These are phyloP conservation scores for Lethocerus indicus DNA, from an alignment of 1,140 invertebrate genomes.

Conservation along the genomic window DNA sequence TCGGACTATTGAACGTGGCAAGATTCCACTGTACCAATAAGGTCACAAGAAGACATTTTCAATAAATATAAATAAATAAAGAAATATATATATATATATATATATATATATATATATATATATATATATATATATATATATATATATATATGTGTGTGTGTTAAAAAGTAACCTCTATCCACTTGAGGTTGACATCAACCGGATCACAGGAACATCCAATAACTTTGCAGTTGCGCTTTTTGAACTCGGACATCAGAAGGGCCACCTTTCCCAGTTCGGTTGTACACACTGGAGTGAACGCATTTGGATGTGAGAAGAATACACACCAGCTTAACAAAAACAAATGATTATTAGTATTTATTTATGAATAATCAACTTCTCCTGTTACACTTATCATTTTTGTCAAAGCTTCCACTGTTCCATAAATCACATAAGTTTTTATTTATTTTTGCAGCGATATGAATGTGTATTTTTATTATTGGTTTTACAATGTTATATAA, in stretches of 20 bases:
- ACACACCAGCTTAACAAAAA: conserved; percentile 55
- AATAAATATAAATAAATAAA: background rate
- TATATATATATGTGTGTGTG: conserved; percentile 4
- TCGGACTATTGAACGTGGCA: too few species aligned
- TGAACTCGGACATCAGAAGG: conserved; percentile 54
- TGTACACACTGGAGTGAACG: conserved; percentile 89
- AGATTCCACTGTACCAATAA: too few species aligned
- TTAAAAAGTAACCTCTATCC: conserved; percentile 7
- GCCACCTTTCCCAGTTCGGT: conserved; percentile 73
- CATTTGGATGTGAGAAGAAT: conserved; percentile 81
- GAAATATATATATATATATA: background rate
- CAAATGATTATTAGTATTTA: background rate
- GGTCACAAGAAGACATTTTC: too few species aligned
- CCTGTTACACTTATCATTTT: background rate
- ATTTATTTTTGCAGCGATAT: background rate
- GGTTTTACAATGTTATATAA: too few species aligned
- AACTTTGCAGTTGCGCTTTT: conserved; percentile 56
- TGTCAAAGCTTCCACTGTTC: background rate
- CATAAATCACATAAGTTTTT: background rate
- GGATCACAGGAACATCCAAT: conserved; percentile 13
- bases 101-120: conserved; percentile 1
- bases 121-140: background rate
- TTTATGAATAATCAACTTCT: background rate
- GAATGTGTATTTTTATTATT: too few species aligned
- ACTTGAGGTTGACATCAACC: conserved; percentile 1